A percentile compares a stretch with the other conserved stretches of the same genome.
These are phyloP conservation scores for Metopia argyrocephala DNA, from an alignment of 2,888 invertebrate genomes.

Conservation along the genomic window DNA sequence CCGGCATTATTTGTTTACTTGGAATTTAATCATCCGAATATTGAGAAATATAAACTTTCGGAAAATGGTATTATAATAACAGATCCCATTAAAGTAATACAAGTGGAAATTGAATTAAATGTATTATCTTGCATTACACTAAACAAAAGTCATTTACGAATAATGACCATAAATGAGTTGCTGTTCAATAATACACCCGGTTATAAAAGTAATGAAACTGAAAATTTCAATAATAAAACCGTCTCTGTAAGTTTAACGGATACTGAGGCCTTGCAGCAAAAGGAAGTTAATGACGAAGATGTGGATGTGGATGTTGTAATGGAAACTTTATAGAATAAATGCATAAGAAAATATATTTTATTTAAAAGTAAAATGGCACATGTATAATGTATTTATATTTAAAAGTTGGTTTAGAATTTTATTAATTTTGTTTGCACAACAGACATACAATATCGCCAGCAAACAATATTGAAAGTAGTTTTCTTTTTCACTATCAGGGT, in stretches of 20 bases:
- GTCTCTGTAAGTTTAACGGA: neutral
- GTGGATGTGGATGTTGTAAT: neutral
- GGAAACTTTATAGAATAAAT: neutral
- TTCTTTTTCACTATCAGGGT: neutral
- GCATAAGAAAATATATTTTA: neutral
- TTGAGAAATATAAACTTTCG: slow-evolving; percentile 72
- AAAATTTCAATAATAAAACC: neutral
- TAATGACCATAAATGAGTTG: slow-evolving; percentile 74
- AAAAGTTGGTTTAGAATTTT: too few species aligned
- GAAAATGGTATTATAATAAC: slow-evolving; percentile 76
- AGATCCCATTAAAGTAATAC: slow-evolving; percentile 72
- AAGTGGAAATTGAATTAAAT: slow-evolving; percentile 70
- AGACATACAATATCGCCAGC: too few species aligned
- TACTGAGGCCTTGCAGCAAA: neutral
- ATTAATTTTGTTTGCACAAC: too few species aligned
- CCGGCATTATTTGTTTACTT: slow-evolving; percentile 77
- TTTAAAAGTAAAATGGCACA: neutral
- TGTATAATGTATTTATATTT: too few species aligned
- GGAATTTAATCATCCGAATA: slow-evolving; percentile 69
- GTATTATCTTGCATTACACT: slow-evolving; percentile 67
- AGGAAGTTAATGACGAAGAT: neutral
- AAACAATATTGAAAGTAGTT: neutral
- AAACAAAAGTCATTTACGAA: slow-evolving; percentile 67
- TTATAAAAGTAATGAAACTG: neutral
- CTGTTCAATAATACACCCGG: slow-evolving; percentile 54